phyloP scores from a whole-genome alignment of 2,113 vertebrate species.

The Columbina picui region DNA sequence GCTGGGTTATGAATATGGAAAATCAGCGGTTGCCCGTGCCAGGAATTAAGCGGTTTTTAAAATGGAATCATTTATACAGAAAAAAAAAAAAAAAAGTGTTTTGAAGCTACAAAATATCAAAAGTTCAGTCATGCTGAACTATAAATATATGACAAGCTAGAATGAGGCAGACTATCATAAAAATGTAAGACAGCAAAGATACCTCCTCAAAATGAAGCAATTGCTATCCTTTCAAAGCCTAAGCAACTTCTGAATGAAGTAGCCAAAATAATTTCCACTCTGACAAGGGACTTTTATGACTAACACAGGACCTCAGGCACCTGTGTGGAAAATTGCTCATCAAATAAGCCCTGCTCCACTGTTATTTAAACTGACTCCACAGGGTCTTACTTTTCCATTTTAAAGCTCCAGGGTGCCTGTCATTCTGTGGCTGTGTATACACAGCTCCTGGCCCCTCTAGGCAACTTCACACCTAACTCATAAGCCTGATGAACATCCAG shows the following conservation, averaged over 20 bases:
- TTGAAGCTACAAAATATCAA: not conserved
- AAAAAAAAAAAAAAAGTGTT: not conserved
- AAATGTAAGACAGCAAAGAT: not conserved
- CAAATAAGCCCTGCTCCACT: not conserved
- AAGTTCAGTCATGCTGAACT: not conserved
- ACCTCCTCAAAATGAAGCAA: not conserved
- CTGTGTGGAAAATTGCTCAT: not conserved
- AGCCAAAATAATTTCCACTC: not conserved
- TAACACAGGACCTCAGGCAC: not conserved
- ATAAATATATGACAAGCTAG: not conserved
- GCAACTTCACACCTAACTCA: not conserved
- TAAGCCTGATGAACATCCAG: not conserved
- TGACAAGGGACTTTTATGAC: not conserved
- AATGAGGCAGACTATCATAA: not conserved
- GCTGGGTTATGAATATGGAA: not conserved
- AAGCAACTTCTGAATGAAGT: not conserved
- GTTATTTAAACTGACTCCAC: not conserved
- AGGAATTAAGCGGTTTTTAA: not conserved
- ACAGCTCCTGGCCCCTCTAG: not conserved
- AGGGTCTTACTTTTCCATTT: not conserved
- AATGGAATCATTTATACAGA: not conserved
- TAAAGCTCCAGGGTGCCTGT: not conserved
- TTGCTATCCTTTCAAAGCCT: not conserved
- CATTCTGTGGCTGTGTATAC: not conserved
- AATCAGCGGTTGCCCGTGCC: not conserved